phyloP scores from a whole-genome alignment of 2,888 invertebrate species.

The Trissolcus brochymenae region DNA sequence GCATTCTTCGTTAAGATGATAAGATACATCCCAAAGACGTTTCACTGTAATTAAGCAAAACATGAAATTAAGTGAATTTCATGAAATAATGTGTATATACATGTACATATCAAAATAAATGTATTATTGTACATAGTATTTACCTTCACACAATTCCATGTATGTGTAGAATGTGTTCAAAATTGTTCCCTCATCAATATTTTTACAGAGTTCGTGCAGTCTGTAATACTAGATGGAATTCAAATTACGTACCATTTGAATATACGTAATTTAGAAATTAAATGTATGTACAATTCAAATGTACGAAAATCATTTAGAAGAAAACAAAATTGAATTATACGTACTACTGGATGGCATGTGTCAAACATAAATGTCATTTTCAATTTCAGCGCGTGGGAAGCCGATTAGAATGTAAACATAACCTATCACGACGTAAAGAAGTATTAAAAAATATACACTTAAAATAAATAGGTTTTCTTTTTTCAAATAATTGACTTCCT shows the following conservation, averaged over 20 bases:
- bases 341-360: constrained; percentile 70
- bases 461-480: neutral
- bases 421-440: neutral
- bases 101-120: neutral
- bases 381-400: neutral
- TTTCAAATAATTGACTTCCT: too few relatives aligned
- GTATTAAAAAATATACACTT: neutral
- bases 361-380: constrained; percentile 54
- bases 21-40: constrained; percentile 77
- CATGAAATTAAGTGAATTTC: constrained; percentile 40
- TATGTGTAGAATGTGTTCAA: constrained; percentile 78
- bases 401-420: constrained; percentile 7
- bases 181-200: constrained; percentile 74
- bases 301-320: too few relatives aligned
- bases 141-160: constrained; percentile 79
- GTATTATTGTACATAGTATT: neutral
- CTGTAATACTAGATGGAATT: constrained; percentile 73
- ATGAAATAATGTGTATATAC: neutral
- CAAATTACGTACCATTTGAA: too few relatives aligned
- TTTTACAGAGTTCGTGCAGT: constrained; percentile 76
- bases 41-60: constrained; percentile 68
- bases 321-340: too few relatives aligned
- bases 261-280: too few relatives aligned
- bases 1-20: constrained; percentile 73
- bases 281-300: too few relatives aligned